These are phyloP conservation scores for Agelas oroides DNA, from an alignment of 37 sponge, comb jelly and placozoan species.

Conservation along the genomic window DNA sequence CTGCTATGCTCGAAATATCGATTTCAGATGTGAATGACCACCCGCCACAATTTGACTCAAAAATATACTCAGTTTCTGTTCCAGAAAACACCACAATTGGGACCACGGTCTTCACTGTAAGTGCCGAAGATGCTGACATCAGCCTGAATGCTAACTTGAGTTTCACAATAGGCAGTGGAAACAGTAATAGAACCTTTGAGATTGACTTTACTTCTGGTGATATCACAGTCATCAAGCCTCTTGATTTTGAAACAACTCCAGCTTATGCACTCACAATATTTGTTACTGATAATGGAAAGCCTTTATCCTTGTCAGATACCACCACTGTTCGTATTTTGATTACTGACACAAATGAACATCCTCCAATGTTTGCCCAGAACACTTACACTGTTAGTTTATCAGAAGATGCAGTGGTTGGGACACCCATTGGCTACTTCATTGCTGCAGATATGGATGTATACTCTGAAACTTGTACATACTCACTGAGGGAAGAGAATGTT, in stretches of 20 bases:
- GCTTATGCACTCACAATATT: conserved; percentile 45
- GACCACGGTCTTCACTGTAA: conserved; percentile 4
- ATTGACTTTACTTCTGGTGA: conserved; percentile 50
- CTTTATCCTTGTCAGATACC: conserved; percentile 30
- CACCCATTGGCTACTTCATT: conserved; percentile 44
- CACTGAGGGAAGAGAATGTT: conserved; percentile 14
- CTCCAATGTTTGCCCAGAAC: conserved; percentile 43
- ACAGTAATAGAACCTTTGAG: conserved; percentile 34
- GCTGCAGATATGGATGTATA: conserved; percentile 64
- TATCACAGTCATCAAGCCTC: conserved; percentile 11
- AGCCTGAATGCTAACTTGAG: conserved; percentile 58
- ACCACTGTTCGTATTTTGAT: conserved; percentile 44
- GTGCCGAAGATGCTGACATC: conserved; percentile 73
- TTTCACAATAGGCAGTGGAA: conserved; percentile 38
- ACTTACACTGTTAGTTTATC: conserved; percentile 41
- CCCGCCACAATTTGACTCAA: conserved; percentile 58
- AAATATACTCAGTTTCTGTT: conserved; percentile 36
- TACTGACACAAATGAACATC: conserved; percentile 51
- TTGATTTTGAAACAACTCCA: conserved; percentile 36
- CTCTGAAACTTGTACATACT: conserved; percentile 28
- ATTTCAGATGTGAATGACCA: conserved; percentile 80
- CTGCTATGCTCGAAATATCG: conserved; percentile 35
- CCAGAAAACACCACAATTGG: conserved; percentile 60
- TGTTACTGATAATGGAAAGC: conserved; percentile 67
- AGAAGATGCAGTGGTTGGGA: conserved; percentile 40